These are phyloP conservation scores for Alcis repandata DNA, from an alignment of 2,888 invertebrate species.

Conservation along the genomic window DNA sequence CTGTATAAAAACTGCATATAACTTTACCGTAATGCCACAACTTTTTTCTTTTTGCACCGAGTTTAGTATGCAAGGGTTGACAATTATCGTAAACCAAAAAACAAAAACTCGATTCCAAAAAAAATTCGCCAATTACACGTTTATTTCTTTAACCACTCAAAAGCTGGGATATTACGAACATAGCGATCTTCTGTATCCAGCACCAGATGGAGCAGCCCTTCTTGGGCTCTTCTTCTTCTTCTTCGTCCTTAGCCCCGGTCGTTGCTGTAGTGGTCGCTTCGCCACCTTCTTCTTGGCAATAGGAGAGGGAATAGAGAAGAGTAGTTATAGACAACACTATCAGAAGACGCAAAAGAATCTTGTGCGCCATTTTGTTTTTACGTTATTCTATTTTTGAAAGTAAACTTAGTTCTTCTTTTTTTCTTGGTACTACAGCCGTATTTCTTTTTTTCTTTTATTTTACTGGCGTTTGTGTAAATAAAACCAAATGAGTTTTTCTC, in stretches of 20 bases:
- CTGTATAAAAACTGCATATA: too few relatives aligned
- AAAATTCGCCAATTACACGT: neutral
- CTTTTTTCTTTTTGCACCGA: too few relatives aligned
- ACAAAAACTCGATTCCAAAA: neutral
- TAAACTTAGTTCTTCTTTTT: neutral
- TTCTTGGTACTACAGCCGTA: neutral
- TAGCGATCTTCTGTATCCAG: conserved; percentile 84
- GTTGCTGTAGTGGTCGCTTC: conserved; percentile 68
- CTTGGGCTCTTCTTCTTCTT: conserved; percentile 74
- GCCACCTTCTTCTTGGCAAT: conserved; percentile 66
- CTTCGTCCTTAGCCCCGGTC: conserved; percentile 61
- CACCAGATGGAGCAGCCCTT: conserved; percentile 84
- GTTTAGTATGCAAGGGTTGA: too few relatives aligned
- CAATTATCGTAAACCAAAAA: neutral
- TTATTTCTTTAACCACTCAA: conserved; percentile 63
- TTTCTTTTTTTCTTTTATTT: conserved; percentile 23
- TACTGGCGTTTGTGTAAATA: conserved; percentile 19
- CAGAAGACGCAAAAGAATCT: conserved; percentile 53
- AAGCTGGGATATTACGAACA: conserved; percentile 82
- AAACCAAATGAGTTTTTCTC: conserved; percentile 11
- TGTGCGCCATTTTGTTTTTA: conserved; percentile 49
- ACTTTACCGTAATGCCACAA: too few relatives aligned
- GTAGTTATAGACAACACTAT: conserved; percentile 57
- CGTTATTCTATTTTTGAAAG: conserved; percentile 6
- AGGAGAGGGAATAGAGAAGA: conserved; percentile 57